Evolutionary conservation across 2,888 invertebrate genomes (phyloP).

Genomic region (Cylindroiulus punctatus): DNA sequence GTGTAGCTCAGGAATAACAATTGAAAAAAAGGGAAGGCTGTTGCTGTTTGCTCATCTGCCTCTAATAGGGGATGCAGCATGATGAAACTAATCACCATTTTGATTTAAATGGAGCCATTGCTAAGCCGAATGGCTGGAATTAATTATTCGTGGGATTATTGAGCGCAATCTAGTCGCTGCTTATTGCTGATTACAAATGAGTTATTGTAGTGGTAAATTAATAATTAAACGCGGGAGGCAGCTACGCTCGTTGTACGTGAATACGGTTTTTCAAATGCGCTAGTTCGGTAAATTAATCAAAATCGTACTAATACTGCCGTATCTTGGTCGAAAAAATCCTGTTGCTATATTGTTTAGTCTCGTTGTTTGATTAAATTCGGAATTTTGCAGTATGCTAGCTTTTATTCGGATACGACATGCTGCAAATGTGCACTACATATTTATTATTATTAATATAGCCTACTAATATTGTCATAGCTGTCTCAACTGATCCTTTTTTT

Average conservation of each 20-base stretch:
- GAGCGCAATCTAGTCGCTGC: conserved; percentile 21
- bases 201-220: conserved; percentile 33
- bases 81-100: conserved; percentile 45
- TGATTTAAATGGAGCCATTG: conserved; percentile 37
- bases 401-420: no score
- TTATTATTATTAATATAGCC: no score
- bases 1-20: conserved; percentile 33
- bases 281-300: neutral
- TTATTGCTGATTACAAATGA: conserved; percentile 47
- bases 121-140: conserved; percentile 12
- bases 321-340: neutral
- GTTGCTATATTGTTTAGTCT: no score
- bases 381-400: no score
- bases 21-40: neutral
- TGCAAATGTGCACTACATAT: no score
- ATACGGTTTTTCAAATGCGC: neutral
- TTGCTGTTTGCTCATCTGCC: neutral
- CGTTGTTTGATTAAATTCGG: no score
- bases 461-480: no score
- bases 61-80: neutral
- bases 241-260: neutral
- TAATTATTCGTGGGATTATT: conserved; percentile 29
- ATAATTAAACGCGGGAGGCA: neutral
- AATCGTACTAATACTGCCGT: neutral
- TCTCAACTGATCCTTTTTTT: no score